Evolutionary conservation across 2,113 vertebrate genomes (phyloP).

Genomic region (Felis chaus): DNA sequence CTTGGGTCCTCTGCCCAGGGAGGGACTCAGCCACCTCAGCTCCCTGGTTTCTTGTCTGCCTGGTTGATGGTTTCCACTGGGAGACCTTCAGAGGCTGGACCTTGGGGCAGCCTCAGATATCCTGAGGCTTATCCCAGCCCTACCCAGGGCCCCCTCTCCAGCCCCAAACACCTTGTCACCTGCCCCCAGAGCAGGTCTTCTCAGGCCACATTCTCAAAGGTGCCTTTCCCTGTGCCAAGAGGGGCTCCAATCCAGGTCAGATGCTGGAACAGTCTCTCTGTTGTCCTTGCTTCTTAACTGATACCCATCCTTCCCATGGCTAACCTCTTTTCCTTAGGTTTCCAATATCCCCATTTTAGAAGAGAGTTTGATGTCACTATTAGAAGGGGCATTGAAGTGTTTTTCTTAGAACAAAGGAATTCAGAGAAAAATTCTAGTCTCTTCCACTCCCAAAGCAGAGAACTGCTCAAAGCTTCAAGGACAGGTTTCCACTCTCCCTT

Average conservation of each 20-base stretch:
- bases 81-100: neutral
- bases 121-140: neutral
- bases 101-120: no score
- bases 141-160: neutral
- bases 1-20: neutral
- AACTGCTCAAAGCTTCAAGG: neutral
- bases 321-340: neutral
- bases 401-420: neutral
- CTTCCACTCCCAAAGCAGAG: neutral
- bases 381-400: neutral
- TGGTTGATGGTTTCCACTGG: neutral
- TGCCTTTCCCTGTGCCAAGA: neutral
- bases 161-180: neutral
- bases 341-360: neutral
- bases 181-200: neutral
- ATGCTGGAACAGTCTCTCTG: neutral
- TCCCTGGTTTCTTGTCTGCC: fast-evolving
- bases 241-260: neutral
- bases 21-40: neutral
- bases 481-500: neutral
- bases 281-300: neutral
- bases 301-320: neutral
- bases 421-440: neutral
- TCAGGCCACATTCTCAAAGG: fast-evolving
- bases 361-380: neutral